phyloP scores from a whole-genome alignment of 2,888 invertebrate species.

The Ochropacha duplaris region DNA sequence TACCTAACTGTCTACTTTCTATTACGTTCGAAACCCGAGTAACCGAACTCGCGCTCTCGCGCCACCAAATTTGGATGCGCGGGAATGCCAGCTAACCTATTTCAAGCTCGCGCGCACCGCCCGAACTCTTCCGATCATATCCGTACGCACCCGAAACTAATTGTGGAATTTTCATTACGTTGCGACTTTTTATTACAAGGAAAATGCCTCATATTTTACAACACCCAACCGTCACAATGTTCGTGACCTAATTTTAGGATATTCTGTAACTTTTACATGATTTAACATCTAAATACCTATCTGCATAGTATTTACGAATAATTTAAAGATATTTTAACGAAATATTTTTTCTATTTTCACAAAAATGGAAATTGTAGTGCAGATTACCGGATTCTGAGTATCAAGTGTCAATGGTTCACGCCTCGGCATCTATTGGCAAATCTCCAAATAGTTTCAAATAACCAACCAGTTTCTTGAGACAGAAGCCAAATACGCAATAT shows the following conservation, averaged over 20 bases:
- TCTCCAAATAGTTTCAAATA: slow-evolving; percentile 65
- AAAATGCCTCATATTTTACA: slow-evolving; percentile 30
- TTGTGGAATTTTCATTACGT: slow-evolving; percentile 60
- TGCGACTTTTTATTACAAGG: slow-evolving; percentile 44
- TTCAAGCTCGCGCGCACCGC: slow-evolving; percentile 67
- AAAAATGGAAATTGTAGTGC: slow-evolving; percentile 24
- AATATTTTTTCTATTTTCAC: slow-evolving; percentile 10
- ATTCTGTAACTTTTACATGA: neutral
- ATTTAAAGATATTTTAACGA: slow-evolving; percentile 2
- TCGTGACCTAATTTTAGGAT: slow-evolving; percentile 30
- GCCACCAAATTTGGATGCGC: slow-evolving; percentile 84
- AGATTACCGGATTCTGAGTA: slow-evolving; percentile 40
- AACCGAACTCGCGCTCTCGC: slow-evolving; percentile 54
- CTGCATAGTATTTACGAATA: neutral
- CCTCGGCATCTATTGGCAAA: slow-evolving; percentile 52
- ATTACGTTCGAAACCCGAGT: slow-evolving; percentile 58
- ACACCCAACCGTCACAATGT: slow-evolving; percentile 23
- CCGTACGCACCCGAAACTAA: slow-evolving; percentile 67
- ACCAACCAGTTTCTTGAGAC: slow-evolving; percentile 47
- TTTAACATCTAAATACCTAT: neutral
- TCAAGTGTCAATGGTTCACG: slow-evolving; percentile 65
- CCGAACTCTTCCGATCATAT: slow-evolving; percentile 50
- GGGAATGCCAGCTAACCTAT: slow-evolving; percentile 64
- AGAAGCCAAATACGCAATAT: slow-evolving; percentile 60
- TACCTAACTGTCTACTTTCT: slow-evolving; percentile 32